Conservation (phyloP, 2,888 invertebrate genomes). For the Spialia ferax region DNA sequence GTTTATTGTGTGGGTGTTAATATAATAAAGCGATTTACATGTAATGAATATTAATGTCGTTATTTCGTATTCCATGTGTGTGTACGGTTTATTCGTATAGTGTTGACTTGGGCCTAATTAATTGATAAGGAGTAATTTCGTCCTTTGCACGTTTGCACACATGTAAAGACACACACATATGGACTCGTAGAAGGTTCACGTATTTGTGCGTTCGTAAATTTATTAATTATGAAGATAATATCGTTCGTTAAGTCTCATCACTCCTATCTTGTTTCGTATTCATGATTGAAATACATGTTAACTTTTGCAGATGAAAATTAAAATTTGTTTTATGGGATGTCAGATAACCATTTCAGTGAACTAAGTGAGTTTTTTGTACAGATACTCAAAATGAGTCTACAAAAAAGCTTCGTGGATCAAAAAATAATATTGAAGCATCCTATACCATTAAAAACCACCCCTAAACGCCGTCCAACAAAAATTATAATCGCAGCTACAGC, state of each 20-base stretch:
- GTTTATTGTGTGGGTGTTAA: conserved; percentile 38
- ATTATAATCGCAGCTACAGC: conserved; percentile 1
- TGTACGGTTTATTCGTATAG: conserved; percentile 30
- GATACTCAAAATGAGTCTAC: too few relatives aligned
- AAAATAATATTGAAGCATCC: too few relatives aligned
- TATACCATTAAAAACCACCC: too few relatives aligned
- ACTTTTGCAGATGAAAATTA: too few relatives aligned
- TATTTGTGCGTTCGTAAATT: conserved; percentile 15
- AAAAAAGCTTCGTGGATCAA: too few relatives aligned
- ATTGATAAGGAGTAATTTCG: conserved; percentile 35
- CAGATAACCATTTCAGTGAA: too few relatives aligned
- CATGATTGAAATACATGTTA: background rate
- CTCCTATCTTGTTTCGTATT: background rate
- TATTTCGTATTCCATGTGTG: conserved; percentile 34
- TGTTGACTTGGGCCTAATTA: conserved; percentile 42
- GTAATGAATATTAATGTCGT: conserved; percentile 47
- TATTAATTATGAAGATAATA: conserved; percentile 15
- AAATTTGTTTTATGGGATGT: too few relatives aligned
- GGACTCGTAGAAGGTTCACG: background rate
- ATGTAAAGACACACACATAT: background rate
- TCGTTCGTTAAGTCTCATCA: conserved; percentile 7
- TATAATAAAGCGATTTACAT: conserved; percentile 49
- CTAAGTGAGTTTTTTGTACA: too few relatives aligned
- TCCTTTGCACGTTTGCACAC: background rate
- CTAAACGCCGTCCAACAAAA: background rate